phyloP scores from a whole-genome alignment of 2,113 vertebrate genomes.

The Sitta europaea region DNA sequence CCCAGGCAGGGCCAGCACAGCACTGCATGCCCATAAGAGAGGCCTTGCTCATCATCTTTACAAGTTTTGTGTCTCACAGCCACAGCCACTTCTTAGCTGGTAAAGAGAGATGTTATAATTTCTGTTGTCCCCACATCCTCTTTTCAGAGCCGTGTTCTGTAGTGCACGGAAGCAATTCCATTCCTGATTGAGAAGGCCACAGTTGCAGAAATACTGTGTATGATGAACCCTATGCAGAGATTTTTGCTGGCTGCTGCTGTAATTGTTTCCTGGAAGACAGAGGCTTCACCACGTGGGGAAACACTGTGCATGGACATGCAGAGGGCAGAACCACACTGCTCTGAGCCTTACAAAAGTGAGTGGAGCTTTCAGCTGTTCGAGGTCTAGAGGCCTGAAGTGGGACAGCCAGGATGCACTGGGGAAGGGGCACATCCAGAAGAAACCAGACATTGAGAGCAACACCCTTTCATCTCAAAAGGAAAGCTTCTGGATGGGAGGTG shows the following conservation, averaged over 20 bases:
- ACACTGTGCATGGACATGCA: not conserved
- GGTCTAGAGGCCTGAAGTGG: not conserved
- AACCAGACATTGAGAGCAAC: not conserved
- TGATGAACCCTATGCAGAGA: not conserved
- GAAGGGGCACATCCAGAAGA: not conserved
- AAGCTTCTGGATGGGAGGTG: too few species aligned
- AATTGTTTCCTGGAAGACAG: not conserved
- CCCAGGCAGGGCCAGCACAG: not conserved
- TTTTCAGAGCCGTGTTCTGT: not conserved
- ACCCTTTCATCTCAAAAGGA: not conserved
- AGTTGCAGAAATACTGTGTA: not conserved
- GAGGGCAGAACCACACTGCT: not conserved
- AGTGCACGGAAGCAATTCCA: not conserved
- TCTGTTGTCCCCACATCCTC: not conserved
- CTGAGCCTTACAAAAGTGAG: not conserved
- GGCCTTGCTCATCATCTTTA: not conserved
- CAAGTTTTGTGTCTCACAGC: not conserved
- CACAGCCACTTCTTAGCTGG: not conserved
- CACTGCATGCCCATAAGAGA: accelerated
- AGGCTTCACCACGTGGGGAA: not conserved
- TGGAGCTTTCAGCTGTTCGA: not conserved
- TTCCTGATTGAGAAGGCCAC: not conserved
- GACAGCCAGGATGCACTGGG: not conserved
- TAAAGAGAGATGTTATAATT: not conserved
- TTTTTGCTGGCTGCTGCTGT: not conserved